A percentile compares a stretch with the other conserved stretches of the same genome.
phyloP scores from a whole-genome alignment of 1,140 invertebrate species.

The Lerema accius region DNA sequence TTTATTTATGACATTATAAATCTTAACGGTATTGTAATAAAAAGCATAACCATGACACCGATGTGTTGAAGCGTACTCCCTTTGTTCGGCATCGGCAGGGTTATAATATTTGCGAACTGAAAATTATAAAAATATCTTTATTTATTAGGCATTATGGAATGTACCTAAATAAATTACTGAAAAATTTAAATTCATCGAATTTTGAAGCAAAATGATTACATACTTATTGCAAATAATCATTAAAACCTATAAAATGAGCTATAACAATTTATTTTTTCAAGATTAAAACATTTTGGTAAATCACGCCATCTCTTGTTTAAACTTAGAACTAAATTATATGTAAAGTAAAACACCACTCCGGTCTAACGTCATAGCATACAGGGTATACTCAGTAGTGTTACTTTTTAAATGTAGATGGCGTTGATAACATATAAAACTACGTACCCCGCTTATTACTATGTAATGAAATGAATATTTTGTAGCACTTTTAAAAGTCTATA shows the following conservation, averaged over 20 bases:
- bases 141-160: neutral
- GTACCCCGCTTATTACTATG: no score
- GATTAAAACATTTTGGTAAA: no score
- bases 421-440: neutral
- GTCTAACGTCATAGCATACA: no score
- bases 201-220: no score
- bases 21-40: conserved; percentile 9
- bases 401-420: neutral
- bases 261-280: no score
- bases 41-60: neutral
- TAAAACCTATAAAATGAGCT: no score
- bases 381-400: neutral
- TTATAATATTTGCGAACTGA: conserved; percentile 62
- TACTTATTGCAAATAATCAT: no score
- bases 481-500: no score
- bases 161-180: no score
- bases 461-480: no score
- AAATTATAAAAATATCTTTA: conserved; percentile 40
- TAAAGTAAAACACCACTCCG: neutral
- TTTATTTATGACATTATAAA: conserved; percentile 7
- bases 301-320: neutral
- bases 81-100: conserved; percentile 45
- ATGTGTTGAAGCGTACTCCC: neutral
- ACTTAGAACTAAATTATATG: neutral
- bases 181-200: no score